Conservation (phyloP, 2,797 vertebrate species). For the Tiaroga cobitis region DNA sequence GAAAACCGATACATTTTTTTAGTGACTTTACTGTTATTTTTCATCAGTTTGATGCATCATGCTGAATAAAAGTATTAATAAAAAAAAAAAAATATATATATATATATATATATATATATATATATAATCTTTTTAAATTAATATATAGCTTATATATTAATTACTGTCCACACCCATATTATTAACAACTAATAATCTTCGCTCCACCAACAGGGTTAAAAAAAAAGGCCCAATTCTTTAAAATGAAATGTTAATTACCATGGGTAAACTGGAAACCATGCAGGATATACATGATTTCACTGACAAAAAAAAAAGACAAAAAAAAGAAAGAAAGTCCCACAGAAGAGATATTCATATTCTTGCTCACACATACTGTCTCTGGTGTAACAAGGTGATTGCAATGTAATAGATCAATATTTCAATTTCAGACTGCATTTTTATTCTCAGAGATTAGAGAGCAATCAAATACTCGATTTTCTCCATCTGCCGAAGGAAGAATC, state of each 20-base stretch:
- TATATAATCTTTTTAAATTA: not conserved
- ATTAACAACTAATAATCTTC: not conserved
- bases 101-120: no score
- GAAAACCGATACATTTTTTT: not conserved
- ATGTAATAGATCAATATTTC: slow-evolving; percentile 73
- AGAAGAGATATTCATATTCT: slow-evolving; percentile 17
- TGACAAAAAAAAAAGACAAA: not conserved
- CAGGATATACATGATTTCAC: not conserved
- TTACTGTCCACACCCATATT: not conserved
- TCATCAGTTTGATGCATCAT: not conserved
- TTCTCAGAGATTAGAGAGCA: slow-evolving; percentile 67
- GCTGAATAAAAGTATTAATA: not conserved
- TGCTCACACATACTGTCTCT: slow-evolving; percentile 30
- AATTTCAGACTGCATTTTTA: slow-evolving; percentile 69
- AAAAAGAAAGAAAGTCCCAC: not conserved
- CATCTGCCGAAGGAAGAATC: slow-evolving; percentile 21
- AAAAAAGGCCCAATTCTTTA: not conserved
- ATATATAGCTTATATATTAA: not conserved
- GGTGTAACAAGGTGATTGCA: slow-evolving; percentile 60
- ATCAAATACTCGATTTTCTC: slow-evolving; percentile 51
- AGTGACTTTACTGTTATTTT: not conserved
- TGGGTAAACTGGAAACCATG: not conserved
- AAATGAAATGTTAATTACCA: not conserved
- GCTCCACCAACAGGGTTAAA: not conserved
- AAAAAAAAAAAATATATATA: no score